Percentiles rank a stretch among this genome's conserved stretches.
phyloP scores from a whole-genome alignment of 2,888 invertebrate genomes.

The Abrostola triplasia region DNA sequence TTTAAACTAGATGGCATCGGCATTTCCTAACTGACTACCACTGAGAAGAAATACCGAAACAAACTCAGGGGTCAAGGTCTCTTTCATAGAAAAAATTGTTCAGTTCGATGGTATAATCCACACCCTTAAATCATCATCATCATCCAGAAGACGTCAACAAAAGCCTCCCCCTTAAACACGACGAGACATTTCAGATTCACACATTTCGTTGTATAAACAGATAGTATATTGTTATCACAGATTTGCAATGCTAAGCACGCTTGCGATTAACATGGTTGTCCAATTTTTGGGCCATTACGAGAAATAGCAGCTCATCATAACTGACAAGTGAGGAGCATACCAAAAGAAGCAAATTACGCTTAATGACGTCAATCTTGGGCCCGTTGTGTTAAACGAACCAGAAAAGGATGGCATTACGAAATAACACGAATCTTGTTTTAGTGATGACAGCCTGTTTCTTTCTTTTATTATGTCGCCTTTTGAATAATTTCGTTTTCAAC shows the following conservation, averaged over 20 bases:
- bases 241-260: not conserved
- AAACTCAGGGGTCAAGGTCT: no score
- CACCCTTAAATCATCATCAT: no score
- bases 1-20: no score
- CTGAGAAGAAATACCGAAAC: no score
- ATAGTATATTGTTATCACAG: not conserved
- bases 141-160: no score
- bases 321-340: conserved; percentile 52
- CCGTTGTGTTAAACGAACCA: conserved; percentile 65
- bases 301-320: conserved; percentile 55
- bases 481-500: not conserved
- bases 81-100: no score
- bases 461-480: not conserved
- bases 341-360: conserved; percentile 65
- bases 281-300: conserved; percentile 40
- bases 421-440: conserved; percentile 63
- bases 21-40: no score
- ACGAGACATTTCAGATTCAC: no score
- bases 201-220: no score
- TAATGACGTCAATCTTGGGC: conserved; percentile 68
- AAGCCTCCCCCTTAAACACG: no score
- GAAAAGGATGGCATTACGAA: conserved; percentile 59
- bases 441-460: conserved; percentile 45
- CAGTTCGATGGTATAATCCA: no score
- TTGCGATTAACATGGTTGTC: conserved; percentile 13